Percentiles rank a stretch among this genome's conserved stretches.
These are phyloP conservation scores for Lipophrys pholis DNA, from an alignment of 2,113 vertebrate genomes.

Conservation along the genomic window DNA sequence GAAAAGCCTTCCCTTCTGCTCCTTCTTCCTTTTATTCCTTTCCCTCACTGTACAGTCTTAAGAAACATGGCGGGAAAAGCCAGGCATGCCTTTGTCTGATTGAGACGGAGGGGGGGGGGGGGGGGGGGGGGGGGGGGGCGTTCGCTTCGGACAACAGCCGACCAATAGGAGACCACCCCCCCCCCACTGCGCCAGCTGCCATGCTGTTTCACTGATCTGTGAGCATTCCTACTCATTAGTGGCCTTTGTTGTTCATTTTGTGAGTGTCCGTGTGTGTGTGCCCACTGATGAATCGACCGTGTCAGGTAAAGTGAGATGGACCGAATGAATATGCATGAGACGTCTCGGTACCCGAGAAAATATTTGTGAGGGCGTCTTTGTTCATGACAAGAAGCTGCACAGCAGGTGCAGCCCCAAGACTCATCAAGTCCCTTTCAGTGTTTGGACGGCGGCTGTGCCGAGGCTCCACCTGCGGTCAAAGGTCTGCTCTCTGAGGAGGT, in stretches of 20 bases:
- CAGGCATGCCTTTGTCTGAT: constrained; percentile 62
- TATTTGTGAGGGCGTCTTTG: constrained; percentile 42
- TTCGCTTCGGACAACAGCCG: constrained; percentile 43
- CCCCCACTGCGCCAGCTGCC: constrained; percentile 61
- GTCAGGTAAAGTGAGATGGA: constrained; percentile 59
- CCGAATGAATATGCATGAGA: constrained; percentile 57
- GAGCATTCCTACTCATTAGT: constrained; percentile 72
- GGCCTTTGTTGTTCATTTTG: constrained; percentile 48
- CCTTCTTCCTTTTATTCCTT: constrained; percentile 2
- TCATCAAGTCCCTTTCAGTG: constrained; percentile 18
- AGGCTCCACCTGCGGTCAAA: constrained; percentile 49
- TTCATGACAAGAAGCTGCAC: constrained; percentile 26
- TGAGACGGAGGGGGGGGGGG: background rate
- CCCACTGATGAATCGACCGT: constrained; percentile 53
- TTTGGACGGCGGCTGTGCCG: constrained; percentile 10
- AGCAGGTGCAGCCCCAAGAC: constrained; percentile 31
- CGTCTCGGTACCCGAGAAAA: background rate
- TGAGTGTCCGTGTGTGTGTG: background rate
- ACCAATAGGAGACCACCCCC: constrained; percentile 47
- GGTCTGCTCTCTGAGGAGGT: background rate
- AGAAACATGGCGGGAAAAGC: constrained; percentile 66
- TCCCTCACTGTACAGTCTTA: constrained; percentile 47
- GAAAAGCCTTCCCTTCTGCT: background rate
- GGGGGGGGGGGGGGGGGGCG: too few species aligned
- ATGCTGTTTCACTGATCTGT: constrained; percentile 67